Conservation (phyloP, 1,140 invertebrate species). For the Drosophila pectinifera region DNA sequence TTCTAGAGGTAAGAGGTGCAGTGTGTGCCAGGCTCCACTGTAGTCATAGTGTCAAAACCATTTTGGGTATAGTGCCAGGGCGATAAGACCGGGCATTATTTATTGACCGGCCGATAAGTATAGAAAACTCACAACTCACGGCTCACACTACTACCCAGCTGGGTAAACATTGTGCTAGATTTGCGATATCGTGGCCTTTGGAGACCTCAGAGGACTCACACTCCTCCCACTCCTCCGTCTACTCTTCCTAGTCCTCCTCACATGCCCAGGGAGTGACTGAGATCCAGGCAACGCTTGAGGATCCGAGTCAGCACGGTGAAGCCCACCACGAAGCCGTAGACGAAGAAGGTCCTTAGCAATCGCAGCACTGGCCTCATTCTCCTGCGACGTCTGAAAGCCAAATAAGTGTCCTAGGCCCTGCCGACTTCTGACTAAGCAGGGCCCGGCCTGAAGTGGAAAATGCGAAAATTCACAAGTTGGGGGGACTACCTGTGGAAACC, state of each 20-base stretch:
- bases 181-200: too few relatives aligned
- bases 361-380: constrained; percentile 56
- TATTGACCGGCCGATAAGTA: constrained; percentile 52
- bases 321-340: constrained; percentile 52
- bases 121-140: constrained; percentile 16
- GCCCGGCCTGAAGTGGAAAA: not conserved
- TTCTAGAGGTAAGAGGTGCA: not conserved
- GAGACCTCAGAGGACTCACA: too few relatives aligned
- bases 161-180: constrained; percentile 24
- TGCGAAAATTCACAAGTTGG: not conserved
- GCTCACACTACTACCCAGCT: not conserved
- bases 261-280: constrained; percentile 51
- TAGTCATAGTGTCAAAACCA: not conserved
- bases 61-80: constrained; percentile 22
- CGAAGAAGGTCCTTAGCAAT: constrained; percentile 38
- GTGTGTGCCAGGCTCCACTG: constrained; percentile 1
- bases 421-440: not conserved
- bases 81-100: constrained; percentile 53
- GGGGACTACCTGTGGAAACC: constrained; percentile 11
- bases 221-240: not conserved
- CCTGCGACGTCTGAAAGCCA: constrained; percentile 2
- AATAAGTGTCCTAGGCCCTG: constrained; percentile 8
- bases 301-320: constrained; percentile 43
- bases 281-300: constrained; percentile 40
- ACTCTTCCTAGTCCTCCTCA: not conserved